Percentiles rank a stretch among this genome's conserved stretches.
These are phyloP conservation scores for Crotalus adamanteus DNA, from an alignment of 2,797 vertebrate genomes.

Conservation along the genomic window DNA sequence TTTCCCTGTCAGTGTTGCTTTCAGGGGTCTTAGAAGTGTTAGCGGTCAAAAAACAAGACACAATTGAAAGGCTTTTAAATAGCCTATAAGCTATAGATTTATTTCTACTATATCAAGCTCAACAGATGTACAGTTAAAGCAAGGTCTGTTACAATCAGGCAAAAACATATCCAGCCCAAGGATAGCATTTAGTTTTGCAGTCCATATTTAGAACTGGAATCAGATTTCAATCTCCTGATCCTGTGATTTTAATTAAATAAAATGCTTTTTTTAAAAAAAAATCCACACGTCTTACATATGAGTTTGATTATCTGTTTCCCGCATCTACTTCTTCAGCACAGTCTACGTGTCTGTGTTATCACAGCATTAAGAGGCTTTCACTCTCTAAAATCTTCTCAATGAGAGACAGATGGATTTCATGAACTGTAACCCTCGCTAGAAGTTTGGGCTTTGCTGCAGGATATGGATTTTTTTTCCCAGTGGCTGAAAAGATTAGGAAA, in stretches of 20 bases:
- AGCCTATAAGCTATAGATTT: not conserved
- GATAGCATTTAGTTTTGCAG: not conserved
- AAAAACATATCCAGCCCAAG: not conserved
- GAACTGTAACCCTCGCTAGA: constrained; percentile 38
- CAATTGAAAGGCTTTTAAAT: not conserved
- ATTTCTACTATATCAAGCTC: not conserved
- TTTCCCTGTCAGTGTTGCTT: not conserved
- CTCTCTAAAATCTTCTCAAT: constrained; percentile 33
- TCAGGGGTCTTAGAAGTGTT: not conserved
- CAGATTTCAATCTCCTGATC: not conserved
- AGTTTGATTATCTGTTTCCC: not conserved
- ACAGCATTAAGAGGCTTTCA: constrained; percentile 29
- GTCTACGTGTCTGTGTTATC: not conserved
- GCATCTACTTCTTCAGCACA: constrained; percentile 2
- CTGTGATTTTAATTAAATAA: not conserved
- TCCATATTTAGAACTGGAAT: not conserved
- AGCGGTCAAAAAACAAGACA: not conserved
- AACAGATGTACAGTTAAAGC: not conserved
- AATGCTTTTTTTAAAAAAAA: not conserved
- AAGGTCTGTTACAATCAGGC: not conserved
- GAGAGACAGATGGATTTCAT: constrained; percentile 27
- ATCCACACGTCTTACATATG: not conserved
- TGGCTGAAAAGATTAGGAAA: constrained; percentile 34
- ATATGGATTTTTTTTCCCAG: constrained; percentile 6
- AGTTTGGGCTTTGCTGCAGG: constrained; percentile 46